These are phyloP conservation scores for Drymonia ruficornis DNA, from an alignment of 2,888 invertebrate genomes.

Conservation along the genomic window DNA sequence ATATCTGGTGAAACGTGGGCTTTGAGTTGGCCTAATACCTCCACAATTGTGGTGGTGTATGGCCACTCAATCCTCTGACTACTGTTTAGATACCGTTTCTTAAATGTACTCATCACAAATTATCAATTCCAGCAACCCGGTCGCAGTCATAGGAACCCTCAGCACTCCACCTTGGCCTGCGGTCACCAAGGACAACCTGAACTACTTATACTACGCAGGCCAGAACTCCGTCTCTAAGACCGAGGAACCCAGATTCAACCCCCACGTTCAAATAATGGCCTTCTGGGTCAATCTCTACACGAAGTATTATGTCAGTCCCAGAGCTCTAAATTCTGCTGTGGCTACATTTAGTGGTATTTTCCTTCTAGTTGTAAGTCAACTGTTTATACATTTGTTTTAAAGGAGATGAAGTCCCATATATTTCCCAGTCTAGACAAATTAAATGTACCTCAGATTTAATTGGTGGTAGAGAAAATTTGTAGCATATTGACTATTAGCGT, in stretches of 20 bases:
- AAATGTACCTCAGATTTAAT: no score
- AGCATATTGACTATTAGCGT: no score
- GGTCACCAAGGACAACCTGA: slow-evolving; percentile 30
- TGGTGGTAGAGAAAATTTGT: no score
- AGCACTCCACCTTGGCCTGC: slow-evolving; percentile 38
- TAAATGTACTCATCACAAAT: no score
- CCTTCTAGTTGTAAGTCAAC: slow-evolving; percentile 37
- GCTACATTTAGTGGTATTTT: slow-evolving; percentile 30
- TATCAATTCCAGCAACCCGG: slow-evolving; percentile 26
- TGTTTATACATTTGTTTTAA: slow-evolving; percentile 42
- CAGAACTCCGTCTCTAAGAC: slow-evolving; percentile 12
- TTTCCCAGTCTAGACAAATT: no score
- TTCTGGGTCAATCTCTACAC: slow-evolving; percentile 54
- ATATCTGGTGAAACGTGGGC: no score
- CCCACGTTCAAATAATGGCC: slow-evolving; percentile 49
- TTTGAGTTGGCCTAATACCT: no score
- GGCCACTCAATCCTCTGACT: no score
- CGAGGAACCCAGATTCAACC: slow-evolving; percentile 45
- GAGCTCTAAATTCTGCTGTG: slow-evolving; percentile 38
- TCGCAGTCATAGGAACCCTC: neutral
- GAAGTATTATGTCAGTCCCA: slow-evolving; percentile 50
- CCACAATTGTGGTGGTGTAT: no score
- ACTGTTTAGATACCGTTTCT: no score
- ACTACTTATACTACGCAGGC: slow-evolving; percentile 51
- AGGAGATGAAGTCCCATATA: neutral